Percentiles rank a stretch among this genome's conserved stretches.
Conservation (phyloP, 1,140 invertebrate genomes). For the Lucilia cuprina region DNA sequence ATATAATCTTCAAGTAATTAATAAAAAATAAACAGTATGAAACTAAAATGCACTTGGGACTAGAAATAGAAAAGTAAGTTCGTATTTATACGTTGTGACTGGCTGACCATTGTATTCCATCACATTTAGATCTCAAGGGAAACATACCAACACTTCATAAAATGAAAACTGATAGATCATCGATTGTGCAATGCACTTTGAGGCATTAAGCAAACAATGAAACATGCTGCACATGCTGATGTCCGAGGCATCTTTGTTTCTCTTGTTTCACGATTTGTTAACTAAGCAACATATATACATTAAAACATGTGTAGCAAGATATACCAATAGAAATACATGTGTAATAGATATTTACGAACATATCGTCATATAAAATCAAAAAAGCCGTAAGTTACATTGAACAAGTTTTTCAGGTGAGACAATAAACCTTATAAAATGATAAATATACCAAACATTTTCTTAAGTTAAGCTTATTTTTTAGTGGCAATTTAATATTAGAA, state of each 20-base stretch:
- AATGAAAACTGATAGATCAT: not conserved
- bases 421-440: no score
- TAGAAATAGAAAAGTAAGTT: not conserved
- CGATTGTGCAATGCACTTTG: conserved; percentile 1
- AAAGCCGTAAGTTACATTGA: no score
- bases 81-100: not conserved
- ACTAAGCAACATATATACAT: not conserved
- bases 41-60: not conserved
- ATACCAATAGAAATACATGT: no score
- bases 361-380: no score
- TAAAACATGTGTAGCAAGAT: no score
- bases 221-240: conserved; percentile 37
- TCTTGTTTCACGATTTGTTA: not conserved
- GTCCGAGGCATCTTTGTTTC: conserved; percentile 32
- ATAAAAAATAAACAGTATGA: not conserved
- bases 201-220: conserved; percentile 15
- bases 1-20: not conserved
- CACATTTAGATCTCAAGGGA: not conserved
- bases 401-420: no score
- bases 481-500: no score
- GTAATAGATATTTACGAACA: no score
- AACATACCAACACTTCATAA: not conserved
- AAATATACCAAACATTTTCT: no score
- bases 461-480: no score
- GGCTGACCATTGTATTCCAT: not conserved